Base-by-base conservation (phyloP, 2,113 vertebrate species). In the Scartelaos histophorus region DNA sequence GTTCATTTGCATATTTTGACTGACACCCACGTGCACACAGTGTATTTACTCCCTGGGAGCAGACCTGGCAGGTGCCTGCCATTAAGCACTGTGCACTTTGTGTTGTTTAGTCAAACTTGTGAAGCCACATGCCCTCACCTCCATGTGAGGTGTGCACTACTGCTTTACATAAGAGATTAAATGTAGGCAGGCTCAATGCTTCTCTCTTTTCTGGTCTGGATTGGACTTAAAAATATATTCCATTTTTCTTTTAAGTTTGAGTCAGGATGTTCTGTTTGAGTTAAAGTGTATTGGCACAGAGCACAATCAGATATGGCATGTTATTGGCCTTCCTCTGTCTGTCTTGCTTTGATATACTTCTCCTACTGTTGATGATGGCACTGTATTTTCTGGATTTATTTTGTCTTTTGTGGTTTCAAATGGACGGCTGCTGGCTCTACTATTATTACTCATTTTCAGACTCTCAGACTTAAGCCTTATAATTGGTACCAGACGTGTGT, bases 401-500 rank as follows among this genome's bases (percentile, higher is more conserved):
- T 86, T 69, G 82, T 83, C 83, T 91, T 64, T 86, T 92, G 92
- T 84, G 89, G 88, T 92, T 92, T 88, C 56, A 87, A 81, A 74
- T 45, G 53, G 78, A 86, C 65, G 73, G 82, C 80, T 83, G 88
- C 78, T 70, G 84, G 76, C 76, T 70, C 74, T 84, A 78, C 87
- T 87, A 89, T 92, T 90, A 91, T 64, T 35, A 64, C 87, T 92
- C 85, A 88, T 85, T 89, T 54, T 87, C 84, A 83, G 85, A 79
- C 87, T 70, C 67, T 83, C 78, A 75, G 82, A 78, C 84, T 74
- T 80, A 79, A 90, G 79, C 83, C 85, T 84, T 82, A 80, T 93
- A 93, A 94, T 93, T 89, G 90, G 85, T 91, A 85, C 79, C 92
- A 93, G 88, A 88, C 70, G 29, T 66, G 56, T 51, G 81, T 77